Base-by-base conservation (phyloP, 2,113 vertebrate genomes). In the Saiga tatarica region DNA sequence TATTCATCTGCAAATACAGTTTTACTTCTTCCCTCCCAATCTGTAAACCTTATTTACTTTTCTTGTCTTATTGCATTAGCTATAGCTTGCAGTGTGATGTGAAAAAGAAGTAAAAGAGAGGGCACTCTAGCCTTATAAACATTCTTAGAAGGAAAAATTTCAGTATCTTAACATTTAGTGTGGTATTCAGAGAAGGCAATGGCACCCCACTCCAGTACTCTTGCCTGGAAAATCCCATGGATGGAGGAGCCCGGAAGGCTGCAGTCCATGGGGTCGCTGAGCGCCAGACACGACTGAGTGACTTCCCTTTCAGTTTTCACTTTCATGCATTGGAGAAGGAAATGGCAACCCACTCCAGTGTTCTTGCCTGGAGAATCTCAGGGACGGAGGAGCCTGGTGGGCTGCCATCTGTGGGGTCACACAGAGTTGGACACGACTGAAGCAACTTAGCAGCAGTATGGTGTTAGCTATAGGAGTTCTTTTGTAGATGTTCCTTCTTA, bases 241-340 rank as follows among this genome's bases (percentile, higher is more conserved):
- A 59, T 5, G 23, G 57, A 59, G 57, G 57, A 59, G 23, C 57
- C 23, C 26, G 57, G 57, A 5, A 26, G 23, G 23, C 57, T 59
- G 57, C 9, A 59, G 57, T 59, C 57, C 57, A 59, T 59, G 57
- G 23, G 23, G 57, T 59, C 23, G 0, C 57, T 26, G 23, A 59
- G 23, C 3, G 0, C 23, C 0, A 0, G 57, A 59, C 57, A 26
- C 0, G 9, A 59, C 23, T 59, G 23, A 59, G 57, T 0, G 0
- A 59, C 23, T 59, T 25, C 23, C 9, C 23, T 11, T 59, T 26
- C 9, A 26, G 23, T 26, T 59, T 59, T 26, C 57, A 25, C 57
- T 59, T 11, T 59, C 57, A 59, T 59, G 57, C 57, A 26, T 11
- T 59, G 57, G 23, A 59, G 57, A 59, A 59, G 57, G 57, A 59